These are phyloP conservation scores for Danio choprae DNA, from an alignment of 2,797 vertebrate genomes.

Conservation along the genomic window DNA sequence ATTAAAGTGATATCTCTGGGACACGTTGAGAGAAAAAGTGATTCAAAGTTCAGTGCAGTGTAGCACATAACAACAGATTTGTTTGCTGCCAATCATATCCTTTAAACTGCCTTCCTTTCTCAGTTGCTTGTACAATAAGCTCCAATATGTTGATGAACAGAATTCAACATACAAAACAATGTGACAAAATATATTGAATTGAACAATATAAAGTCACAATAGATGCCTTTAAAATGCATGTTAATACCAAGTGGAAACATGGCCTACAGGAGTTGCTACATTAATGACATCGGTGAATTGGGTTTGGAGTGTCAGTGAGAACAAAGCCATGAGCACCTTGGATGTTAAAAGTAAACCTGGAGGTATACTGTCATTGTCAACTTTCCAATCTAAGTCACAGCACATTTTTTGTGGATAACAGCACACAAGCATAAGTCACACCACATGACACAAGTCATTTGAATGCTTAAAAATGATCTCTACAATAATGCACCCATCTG, in stretches of 20 bases:
- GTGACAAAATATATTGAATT: no score
- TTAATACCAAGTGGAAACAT: constrained; percentile 4
- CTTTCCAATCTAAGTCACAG: not conserved
- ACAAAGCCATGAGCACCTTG: constrained; percentile 27
- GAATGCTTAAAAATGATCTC: not conserved
- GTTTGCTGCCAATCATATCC: no score
- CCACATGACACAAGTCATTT: no score
- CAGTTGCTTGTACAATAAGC: no score
- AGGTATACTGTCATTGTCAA: not conserved
- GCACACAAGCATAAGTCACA: no score
- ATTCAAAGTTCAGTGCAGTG: no score
- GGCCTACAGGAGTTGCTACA: not conserved
- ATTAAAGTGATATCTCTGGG: no score
- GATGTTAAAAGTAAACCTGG: not conserved
- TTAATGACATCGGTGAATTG: not conserved
- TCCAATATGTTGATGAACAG: no score
- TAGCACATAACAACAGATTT: no score
- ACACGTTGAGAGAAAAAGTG: no score
- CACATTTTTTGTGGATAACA: not conserved
- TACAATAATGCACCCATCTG: not conserved
- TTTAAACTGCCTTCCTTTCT: no score
- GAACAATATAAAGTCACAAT: not conserved
- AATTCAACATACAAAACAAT: no score
- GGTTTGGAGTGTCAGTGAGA: constrained; percentile 18
- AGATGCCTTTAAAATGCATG: not conserved